These are phyloP conservation scores for Hylaeus volcanicus DNA, from an alignment of 1,140 invertebrate species.

Conservation along the genomic window DNA sequence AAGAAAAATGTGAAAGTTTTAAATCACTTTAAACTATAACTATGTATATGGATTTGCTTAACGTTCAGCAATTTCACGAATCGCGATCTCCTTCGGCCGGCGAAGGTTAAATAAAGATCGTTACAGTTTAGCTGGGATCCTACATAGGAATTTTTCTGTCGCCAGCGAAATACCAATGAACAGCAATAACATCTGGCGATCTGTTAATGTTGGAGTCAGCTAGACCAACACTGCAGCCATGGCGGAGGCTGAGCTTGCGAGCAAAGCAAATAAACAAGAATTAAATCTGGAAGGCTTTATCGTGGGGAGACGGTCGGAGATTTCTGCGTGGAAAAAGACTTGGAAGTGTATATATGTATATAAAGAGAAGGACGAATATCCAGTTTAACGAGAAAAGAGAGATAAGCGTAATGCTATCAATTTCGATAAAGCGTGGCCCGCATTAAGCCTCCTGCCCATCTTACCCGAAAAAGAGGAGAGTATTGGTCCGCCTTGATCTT, in stretches of 20 bases:
- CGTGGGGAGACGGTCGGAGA: slow-evolving; percentile 39
- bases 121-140: slow-evolving; percentile 48
- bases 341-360: neutral
- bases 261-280: slow-evolving; percentile 79
- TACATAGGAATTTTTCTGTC: slow-evolving; percentile 73
- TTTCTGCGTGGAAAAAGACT: slow-evolving; percentile 20
- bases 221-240: slow-evolving; percentile 65
- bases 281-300: slow-evolving; percentile 77
- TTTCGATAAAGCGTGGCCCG: slow-evolving; percentile 13
- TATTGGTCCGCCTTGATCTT: slow-evolving; percentile 41
- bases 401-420: slow-evolving; percentile 26
- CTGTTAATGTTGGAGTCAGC: slow-evolving; percentile 75
- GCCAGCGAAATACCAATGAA: slow-evolving; percentile 71
- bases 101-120: neutral
- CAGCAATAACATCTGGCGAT: slow-evolving; percentile 77
- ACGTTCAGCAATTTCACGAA: too few relatives aligned
- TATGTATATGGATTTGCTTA: too few relatives aligned
- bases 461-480: neutral
- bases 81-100: too few relatives aligned
- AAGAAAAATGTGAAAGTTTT: too few relatives aligned
- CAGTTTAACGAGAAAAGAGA: neutral
- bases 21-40: too few relatives aligned
- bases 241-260: slow-evolving; percentile 67
- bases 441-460: neutral
- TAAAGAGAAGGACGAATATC: neutral